Evolutionary conservation across 1,140 invertebrate genomes (phyloP).

Genomic region (Heliconius hewitsoni): DNA sequence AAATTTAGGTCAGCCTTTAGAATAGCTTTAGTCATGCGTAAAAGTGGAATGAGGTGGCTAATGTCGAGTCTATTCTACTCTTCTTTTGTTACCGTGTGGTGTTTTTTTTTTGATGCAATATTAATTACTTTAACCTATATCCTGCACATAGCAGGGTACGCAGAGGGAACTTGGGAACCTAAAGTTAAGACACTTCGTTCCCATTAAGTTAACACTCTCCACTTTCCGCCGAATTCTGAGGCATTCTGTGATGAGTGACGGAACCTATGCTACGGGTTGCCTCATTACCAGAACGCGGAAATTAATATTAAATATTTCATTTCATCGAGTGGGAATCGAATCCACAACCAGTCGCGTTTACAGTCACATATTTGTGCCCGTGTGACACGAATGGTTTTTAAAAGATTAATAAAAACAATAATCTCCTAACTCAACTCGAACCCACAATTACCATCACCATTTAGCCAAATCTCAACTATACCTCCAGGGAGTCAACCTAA

Average conservation of each 20-base stretch:
- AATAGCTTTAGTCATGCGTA: not conserved
- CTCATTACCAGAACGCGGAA: not conserved
- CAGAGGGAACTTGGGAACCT: no score
- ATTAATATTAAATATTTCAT: not conserved
- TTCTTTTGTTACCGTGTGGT: not conserved
- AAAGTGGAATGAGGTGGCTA: not conserved
- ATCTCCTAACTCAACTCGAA: not conserved
- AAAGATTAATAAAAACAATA: no score
- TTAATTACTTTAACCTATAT: not conserved
- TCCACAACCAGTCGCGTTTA: not conserved
- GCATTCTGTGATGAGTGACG: no score
- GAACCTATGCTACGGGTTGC: not conserved
- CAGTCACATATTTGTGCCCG: no score
- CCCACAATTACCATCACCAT: not conserved
- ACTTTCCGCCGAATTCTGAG: no score
- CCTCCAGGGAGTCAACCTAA: not conserved
- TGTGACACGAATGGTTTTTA: no score
- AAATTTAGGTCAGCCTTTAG: constrained; percentile 21
- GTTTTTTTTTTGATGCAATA: not conserved
- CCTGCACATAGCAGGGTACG: no score
- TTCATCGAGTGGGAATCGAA: not conserved
- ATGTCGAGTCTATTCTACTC: not conserved
- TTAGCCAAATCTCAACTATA: not conserved
- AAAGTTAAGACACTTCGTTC: no score
- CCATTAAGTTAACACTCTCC: no score